Evolutionary conservation across 2,888 invertebrate genomes (phyloP).

Genomic region (Drosophila emarginata): DNA sequence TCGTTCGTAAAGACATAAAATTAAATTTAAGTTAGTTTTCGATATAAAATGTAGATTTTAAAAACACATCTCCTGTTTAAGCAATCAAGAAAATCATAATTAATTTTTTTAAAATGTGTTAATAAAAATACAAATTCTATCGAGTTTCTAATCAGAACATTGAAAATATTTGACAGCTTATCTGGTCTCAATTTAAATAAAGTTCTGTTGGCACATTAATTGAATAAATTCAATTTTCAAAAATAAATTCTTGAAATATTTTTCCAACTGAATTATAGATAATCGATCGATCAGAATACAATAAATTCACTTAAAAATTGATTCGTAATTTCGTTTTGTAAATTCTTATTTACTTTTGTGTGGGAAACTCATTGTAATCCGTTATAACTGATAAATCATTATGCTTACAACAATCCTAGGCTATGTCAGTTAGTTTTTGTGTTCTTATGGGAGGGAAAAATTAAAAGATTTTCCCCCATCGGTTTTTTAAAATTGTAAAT

Average conservation of each 20-base stretch:
- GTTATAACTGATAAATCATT: not conserved
- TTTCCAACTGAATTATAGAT: no score
- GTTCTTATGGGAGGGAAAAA: not conserved
- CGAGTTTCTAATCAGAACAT: not conserved
- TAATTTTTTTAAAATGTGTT: no score
- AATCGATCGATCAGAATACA: not conserved
- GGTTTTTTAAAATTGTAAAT: constrained; percentile 1
- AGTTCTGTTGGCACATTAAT: no score
- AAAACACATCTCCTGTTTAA: no score
- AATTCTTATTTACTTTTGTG: not conserved
- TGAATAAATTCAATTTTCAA: not conserved
- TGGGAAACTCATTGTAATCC: not conserved
- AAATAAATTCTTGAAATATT: no score
- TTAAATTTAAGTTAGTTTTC: no score
- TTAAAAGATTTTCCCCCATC: not conserved
- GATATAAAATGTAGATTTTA: no score
- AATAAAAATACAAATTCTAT: no score
- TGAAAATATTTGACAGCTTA: not conserved
- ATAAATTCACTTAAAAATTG: not conserved
- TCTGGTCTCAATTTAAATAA: no score
- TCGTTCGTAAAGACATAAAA: no score
- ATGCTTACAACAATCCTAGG: not conserved
- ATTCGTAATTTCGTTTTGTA: not conserved
- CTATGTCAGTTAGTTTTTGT: not conserved
- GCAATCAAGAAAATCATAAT: no score